phyloP scores from a whole-genome alignment of 2,888 invertebrate genomes.

The Calameuta idolon region DNA sequence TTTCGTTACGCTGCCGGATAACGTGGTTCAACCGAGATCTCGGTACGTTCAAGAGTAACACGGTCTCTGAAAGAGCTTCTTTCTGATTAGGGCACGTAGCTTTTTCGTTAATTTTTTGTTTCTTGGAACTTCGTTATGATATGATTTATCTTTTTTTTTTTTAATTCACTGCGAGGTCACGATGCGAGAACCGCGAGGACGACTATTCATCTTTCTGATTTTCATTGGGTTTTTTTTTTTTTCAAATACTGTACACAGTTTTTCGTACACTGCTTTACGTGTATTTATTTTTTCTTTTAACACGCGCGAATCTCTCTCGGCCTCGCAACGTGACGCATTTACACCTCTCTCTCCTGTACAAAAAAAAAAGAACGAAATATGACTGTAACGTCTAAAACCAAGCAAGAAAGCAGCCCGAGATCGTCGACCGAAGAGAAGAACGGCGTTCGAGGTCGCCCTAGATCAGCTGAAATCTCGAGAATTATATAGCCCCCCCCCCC shows the following conservation, averaged over 20 bases:
- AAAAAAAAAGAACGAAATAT: background rate
- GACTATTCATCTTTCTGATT: background rate
- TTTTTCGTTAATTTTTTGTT: conserved; percentile 35
- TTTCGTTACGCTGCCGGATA: conserved; percentile 58
- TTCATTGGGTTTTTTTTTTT: conserved; percentile 1
- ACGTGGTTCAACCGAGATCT: conserved; percentile 60
- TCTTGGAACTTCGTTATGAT: conserved; percentile 10
- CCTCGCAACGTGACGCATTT: conserved; percentile 47
- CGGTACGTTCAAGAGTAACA: conserved; percentile 64
- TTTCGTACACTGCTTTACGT: background rate
- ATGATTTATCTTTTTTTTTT: conserved; percentile 19
- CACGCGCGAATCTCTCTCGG: conserved; percentile 30
- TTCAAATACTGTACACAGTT: background rate
- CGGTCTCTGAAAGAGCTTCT: conserved; percentile 62
- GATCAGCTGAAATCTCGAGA: background rate
- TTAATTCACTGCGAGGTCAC: conserved; percentile 22
- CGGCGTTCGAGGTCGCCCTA: background rate
- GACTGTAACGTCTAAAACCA: background rate
- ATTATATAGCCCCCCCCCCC: background rate
- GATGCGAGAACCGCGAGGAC: conserved; percentile 31
- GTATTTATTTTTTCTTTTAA: conserved; percentile 5
- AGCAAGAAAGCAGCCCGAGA: conserved; percentile 3
- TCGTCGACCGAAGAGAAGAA: conserved; percentile 12
- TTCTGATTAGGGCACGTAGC: conserved; percentile 48
- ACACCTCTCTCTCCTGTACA: conserved; percentile 58